These are phyloP conservation scores for Salvelinus fontinalis DNA, from an alignment of 2,113 vertebrate species.

Conservation along the genomic window DNA sequence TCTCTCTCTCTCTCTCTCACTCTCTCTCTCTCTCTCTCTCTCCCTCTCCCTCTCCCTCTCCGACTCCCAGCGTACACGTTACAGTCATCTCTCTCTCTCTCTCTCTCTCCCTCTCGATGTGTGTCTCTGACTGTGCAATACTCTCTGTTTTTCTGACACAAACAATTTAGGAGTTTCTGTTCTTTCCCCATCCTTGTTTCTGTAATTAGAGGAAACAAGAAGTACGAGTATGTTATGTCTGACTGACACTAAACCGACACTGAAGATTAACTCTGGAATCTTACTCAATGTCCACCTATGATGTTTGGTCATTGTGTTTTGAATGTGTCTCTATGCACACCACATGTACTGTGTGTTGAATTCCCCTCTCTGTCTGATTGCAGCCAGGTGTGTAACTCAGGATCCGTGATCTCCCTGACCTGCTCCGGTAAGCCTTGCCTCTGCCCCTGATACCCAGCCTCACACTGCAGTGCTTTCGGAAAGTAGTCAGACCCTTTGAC, in stretches of 20 bases:
- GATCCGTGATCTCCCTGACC: constrained; percentile 68
- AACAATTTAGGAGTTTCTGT: constrained; percentile 32
- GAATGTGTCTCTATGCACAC: not conserved
- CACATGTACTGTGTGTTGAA: not conserved
- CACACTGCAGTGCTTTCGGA: not conserved
- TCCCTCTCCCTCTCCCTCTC: too few species aligned
- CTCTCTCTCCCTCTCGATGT: not conserved
- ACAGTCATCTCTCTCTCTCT: not conserved
- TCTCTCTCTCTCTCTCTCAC: not conserved
- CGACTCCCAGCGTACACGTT: too few species aligned
- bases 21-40: too few species aligned
- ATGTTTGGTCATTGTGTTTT: not conserved
- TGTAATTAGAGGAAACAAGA: constrained; percentile 6
- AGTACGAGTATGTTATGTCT: not conserved
- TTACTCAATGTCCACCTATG: not conserved
- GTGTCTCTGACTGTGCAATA: not conserved
- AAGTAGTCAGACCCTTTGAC: too few species aligned
- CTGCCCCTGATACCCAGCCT: too few species aligned
- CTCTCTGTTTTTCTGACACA: constrained; percentile 45
- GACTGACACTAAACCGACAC: not conserved
- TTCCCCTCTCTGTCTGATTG: constrained; percentile 5
- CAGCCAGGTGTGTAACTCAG: constrained; percentile 60
- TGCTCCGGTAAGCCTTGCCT: constrained; percentile 72
- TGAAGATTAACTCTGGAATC: not conserved
- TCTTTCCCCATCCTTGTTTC: constrained; percentile 4